phyloP scores from a whole-genome alignment of 2,888 invertebrate species.

The Eilema depressum region DNA sequence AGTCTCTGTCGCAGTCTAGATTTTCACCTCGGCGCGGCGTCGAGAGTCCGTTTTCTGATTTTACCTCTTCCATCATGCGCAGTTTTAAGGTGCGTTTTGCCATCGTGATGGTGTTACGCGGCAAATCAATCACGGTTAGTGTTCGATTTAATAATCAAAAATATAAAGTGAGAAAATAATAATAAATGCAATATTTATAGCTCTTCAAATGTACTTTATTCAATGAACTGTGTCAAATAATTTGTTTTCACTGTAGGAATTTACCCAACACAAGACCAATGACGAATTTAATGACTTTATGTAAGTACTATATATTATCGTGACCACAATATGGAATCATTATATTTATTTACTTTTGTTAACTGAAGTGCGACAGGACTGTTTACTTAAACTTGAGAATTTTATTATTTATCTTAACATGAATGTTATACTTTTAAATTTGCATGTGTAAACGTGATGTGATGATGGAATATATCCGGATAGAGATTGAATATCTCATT shows the following conservation, averaged over 20 bases:
- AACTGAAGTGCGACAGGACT: not conserved
- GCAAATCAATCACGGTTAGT: too few species aligned
- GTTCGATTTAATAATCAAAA: too few species aligned
- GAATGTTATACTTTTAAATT: not conserved
- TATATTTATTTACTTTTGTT: conserved; percentile 5
- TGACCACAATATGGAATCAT: conserved; percentile 10
- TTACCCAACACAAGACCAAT: not conserved
- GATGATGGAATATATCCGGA: not conserved
- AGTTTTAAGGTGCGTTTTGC: too few species aligned
- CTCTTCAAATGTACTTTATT: too few species aligned
- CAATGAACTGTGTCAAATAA: too few species aligned
- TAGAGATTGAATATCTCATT: not conserved
- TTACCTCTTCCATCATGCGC: too few species aligned
- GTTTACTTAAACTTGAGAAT: conserved; percentile 10
- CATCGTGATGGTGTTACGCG: too few species aligned
- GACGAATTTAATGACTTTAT: not conserved
- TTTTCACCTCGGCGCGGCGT: too few species aligned
- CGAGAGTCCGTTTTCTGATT: too few species aligned
- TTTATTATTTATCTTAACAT: not conserved
- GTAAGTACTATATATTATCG: conserved; percentile 4
- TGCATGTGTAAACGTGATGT: not conserved
- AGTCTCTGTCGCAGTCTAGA: too few species aligned
- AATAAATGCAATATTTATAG: too few species aligned
- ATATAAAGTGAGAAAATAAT: too few species aligned
- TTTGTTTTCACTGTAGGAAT: not conserved